Evolutionary conservation across 2,797 vertebrate genomes (phyloP), one percentile per base, ranked within the genome.

Genomic region (Hozukius guyotensis): DNA sequence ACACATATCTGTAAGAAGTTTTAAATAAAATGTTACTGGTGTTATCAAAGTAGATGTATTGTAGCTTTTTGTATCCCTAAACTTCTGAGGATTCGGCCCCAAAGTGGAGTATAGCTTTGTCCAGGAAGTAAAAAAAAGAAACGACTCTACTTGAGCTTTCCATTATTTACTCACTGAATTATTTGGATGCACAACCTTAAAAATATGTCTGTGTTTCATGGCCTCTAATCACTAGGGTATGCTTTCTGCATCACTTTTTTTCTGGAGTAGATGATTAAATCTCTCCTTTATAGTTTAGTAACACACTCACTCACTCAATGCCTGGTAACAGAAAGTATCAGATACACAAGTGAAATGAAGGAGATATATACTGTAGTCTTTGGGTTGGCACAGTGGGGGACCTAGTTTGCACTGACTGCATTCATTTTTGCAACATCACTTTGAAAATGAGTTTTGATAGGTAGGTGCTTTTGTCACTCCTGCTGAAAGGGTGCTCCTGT

Each of bases 171-270:
- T 61, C 6, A n/a, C 13, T 36, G 8, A 64, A 42, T 27, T 60
- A 9, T 76, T 77, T 31, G 53, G 63, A 64, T 77, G 46, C 20
- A 25, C 29, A 27, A 34, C 10, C 42, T 78, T 75, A 25, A 77
- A 82, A 74, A 65, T 46, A 25, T 81, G 74, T 77, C 73, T 81
- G 53, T 80, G 77, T 84, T 59, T 86, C 65, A 66, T 75, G 25
- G 25, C 72, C 62, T 18, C 5, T 38, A 27, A 75, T 38, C 14
- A 62, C 22, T n/a, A 34, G 13, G 8, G 18, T 63, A 34, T 22
- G 32, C 56, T 80, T 74, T 55, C 53, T 61, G 20, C 53, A 5
- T 72, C 31, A 73, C 53, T 67, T 75, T 77, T 52, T 64, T 55
- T 29, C 16, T 56, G 42, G 70, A 69, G 75, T 38, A 72, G 67